These are phyloP conservation scores for Anolis apletophallus DNA, from an alignment of 2,797 vertebrate species.

Conservation along the genomic window DNA sequence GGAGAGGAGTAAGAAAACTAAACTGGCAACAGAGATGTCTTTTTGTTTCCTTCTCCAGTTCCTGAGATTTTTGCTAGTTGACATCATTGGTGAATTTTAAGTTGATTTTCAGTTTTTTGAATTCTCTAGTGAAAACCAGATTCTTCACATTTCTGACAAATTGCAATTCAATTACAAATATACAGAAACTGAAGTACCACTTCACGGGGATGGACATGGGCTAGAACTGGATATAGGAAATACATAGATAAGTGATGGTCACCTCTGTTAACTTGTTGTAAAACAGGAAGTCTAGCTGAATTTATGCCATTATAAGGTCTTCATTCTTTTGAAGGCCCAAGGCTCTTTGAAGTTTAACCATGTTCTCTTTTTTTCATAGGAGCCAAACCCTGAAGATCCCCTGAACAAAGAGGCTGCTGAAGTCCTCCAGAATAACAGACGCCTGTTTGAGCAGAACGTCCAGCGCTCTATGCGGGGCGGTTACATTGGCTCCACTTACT, in stretches of 20 bases:
- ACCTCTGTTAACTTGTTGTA: background rate
- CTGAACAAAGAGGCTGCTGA: conserved; percentile 95
- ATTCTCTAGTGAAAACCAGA: background rate
- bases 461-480: conserved; percentile 91
- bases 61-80: background rate
- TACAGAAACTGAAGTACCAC: too few relatives aligned
- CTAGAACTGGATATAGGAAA: too few relatives aligned
- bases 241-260: background rate
- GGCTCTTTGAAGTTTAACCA: background rate
- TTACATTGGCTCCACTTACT: conserved; percentile 94
- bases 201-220: background rate
- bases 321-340: background rate
- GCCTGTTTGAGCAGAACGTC: conserved; percentile 95
- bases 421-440: conserved; percentile 93
- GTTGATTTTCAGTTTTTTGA: background rate
- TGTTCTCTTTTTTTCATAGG: conserved; percentile 73
- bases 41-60: background rate
- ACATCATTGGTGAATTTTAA: background rate
- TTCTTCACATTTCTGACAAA: background rate
- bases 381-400: conserved; percentile 94
- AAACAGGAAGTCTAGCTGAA: background rate
- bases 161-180: too few relatives aligned
- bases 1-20: background rate
- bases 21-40: background rate
- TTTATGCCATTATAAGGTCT: background rate